These are phyloP conservation scores for Limosa lapponica DNA, from an alignment of 2,797 vertebrate genomes.

Conservation along the genomic window DNA sequence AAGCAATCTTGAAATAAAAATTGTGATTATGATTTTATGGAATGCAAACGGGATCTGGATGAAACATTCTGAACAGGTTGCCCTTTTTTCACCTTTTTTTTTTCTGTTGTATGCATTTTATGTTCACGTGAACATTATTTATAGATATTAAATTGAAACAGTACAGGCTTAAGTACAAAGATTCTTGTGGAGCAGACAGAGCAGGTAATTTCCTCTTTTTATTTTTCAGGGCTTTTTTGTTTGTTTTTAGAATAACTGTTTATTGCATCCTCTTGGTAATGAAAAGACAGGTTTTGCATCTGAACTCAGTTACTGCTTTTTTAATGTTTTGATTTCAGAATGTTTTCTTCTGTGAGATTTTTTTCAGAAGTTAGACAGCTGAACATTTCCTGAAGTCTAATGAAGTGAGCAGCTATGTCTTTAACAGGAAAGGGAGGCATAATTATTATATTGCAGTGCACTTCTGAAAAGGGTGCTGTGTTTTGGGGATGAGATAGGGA, in stretches of 20 bases:
- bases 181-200: not conserved
- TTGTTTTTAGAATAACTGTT: not conserved
- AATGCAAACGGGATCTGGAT: not conserved
- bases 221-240: not conserved
- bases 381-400: not conserved
- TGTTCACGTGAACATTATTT: not conserved
- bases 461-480: not conserved
- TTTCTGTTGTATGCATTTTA: not conserved
- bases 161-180: not conserved
- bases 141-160: not conserved
- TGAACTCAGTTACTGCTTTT: not conserved
- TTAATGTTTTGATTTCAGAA: not conserved
- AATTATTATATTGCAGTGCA: not conserved
- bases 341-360: not conserved
- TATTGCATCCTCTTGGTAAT: not conserved
- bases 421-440: not conserved
- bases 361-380: not conserved
- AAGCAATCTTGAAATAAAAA: not conserved
- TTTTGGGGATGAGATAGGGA: not conserved
- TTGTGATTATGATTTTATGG: not conserved
- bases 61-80: not conserved
- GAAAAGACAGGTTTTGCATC: not conserved
- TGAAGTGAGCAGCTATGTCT: not conserved
- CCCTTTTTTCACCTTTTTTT: not conserved
- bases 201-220: not conserved